Conservation (phyloP, 2,113 vertebrate species). For the Tympanuchus pallidicinctus region DNA sequence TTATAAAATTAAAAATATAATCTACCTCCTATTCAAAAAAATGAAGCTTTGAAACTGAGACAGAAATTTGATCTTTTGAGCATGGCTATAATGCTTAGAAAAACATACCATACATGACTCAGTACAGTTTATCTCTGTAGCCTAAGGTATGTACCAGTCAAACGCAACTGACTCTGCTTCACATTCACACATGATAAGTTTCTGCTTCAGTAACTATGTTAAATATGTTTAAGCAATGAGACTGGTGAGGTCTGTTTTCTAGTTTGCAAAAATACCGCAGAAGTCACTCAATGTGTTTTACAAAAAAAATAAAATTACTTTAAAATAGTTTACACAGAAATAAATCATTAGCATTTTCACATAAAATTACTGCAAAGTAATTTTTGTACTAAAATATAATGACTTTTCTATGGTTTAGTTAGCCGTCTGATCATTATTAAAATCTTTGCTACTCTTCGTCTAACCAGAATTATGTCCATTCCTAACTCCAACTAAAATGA, state of each 20-base stretch:
- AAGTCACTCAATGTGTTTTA: background rate
- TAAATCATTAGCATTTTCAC: background rate
- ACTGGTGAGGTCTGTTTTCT: background rate
- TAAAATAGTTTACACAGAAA: background rate
- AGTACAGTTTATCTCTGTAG: constrained; percentile 52
- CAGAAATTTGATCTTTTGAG: constrained; percentile 41
- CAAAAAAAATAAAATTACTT: background rate
- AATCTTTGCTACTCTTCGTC: background rate
- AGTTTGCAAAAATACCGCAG: background rate
- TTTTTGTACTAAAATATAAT: background rate
- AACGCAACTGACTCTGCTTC: constrained; percentile 26
- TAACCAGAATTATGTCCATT: background rate
- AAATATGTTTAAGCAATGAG: constrained; percentile 19
- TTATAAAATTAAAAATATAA: constrained; percentile 51
- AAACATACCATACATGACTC: constrained; percentile 51
- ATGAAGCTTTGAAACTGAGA: constrained; percentile 59
- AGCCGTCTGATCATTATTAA: background rate
- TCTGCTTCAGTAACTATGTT: constrained; percentile 16
- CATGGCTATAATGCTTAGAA: constrained; percentile 34
- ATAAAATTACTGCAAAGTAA: background rate
- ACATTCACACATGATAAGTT: constrained; percentile 29
- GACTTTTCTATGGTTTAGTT: background rate
- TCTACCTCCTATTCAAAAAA: constrained; percentile 31
- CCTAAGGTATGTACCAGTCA: background rate
- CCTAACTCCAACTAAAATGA: background rate